Conservation (phyloP, 2,797 vertebrate genomes). For the Sylvilagus floridanus region DNA sequence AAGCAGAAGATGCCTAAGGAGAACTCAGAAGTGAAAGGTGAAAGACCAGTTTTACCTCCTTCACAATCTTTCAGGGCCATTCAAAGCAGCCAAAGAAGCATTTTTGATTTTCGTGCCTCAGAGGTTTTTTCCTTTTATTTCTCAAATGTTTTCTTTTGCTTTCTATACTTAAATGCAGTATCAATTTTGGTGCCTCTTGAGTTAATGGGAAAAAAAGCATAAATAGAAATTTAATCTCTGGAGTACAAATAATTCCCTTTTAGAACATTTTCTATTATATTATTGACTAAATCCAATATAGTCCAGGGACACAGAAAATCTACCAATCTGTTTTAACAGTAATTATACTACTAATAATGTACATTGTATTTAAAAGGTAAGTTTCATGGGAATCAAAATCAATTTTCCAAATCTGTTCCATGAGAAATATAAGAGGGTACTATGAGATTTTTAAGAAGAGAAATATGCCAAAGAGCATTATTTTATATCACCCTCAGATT, state of each 20-base stretch:
- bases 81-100: background rate
- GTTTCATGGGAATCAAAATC: background rate
- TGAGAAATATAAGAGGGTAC: background rate
- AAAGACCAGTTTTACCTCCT: background rate
- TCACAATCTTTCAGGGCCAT: background rate
- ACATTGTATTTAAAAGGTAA: constrained; percentile 58
- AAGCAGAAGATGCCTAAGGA: background rate
- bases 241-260: constrained; percentile 58
- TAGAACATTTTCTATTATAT: constrained; percentile 68
- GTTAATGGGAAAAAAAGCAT: constrained; percentile 66
- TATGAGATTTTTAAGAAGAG: constrained; percentile 50
- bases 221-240: constrained; percentile 73
- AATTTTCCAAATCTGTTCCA: constrained; percentile 41
- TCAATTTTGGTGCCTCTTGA: constrained; percentile 44
- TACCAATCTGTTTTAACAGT: constrained; percentile 49
- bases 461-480: background rate
- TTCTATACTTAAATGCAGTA: constrained; percentile 16
- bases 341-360: constrained; percentile 10
- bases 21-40: background rate
- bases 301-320: constrained; percentile 25
- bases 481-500: background rate
- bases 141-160: background rate
- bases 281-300: constrained; percentile 49
- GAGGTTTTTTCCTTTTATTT: background rate
- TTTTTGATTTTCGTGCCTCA: background rate